Conservation (phyloP, 2,888 invertebrate genomes). For the Cerceris ruficornis region DNA sequence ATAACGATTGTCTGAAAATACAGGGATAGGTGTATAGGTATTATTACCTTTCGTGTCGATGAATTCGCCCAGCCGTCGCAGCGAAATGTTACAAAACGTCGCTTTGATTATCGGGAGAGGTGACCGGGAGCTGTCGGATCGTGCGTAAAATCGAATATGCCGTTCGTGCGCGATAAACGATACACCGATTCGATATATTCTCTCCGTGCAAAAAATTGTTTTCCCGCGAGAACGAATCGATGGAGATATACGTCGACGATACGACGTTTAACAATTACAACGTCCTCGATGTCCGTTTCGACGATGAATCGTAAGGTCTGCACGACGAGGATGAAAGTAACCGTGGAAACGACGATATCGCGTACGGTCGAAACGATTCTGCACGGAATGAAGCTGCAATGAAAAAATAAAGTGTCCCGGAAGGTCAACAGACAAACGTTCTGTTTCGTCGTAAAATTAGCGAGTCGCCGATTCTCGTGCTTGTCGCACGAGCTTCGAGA, state of each 20-base stretch:
- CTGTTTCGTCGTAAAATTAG: constrained; percentile 39
- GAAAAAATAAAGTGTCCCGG: background rate
- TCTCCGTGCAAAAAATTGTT: background rate
- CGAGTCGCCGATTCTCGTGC: constrained; percentile 17
- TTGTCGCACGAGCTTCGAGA: background rate
- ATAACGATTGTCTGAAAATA: background rate
- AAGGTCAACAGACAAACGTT: constrained; percentile 28
- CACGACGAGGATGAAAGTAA: background rate
- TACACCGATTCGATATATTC: constrained; percentile 22
- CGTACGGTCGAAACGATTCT: constrained; percentile 10
- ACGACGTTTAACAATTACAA: background rate
- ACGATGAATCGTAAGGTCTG: background rate
- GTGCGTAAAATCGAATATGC: constrained; percentile 20
- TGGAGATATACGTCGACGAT: too few species aligned
- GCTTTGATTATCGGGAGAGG: constrained; percentile 35
- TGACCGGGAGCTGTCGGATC: constrained; percentile 13
- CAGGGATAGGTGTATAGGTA: constrained; percentile 18
- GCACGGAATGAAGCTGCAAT: background rate
- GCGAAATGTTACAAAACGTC: constrained; percentile 41
- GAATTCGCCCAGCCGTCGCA: constrained; percentile 28
- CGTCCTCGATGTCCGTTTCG: background rate
- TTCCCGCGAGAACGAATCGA: too few species aligned
- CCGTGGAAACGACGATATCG: constrained; percentile 16
- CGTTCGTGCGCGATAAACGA: constrained; percentile 33
- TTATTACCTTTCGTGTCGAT: constrained; percentile 40